Evolutionary conservation across 2,888 invertebrate genomes (phyloP).

Genomic region (Nephrotoma appendiculata): DNA sequence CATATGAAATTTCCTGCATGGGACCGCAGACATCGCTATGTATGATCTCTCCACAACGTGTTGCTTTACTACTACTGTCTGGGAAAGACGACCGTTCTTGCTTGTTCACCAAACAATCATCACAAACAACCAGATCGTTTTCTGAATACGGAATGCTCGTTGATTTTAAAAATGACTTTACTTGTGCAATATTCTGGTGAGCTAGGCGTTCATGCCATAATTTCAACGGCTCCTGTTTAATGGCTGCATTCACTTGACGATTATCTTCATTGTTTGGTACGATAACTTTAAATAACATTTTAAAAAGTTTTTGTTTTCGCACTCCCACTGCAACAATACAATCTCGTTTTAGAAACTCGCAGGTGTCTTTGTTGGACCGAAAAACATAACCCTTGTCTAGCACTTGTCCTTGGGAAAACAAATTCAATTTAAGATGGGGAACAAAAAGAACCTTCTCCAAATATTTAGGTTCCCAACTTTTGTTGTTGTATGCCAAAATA

Average conservation of each 20-base stretch:
- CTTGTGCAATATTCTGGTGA: slow-evolving; percentile 10
- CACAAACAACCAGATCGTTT: slow-evolving; percentile 8
- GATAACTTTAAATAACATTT: slow-evolving; percentile 6
- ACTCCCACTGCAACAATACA: slow-evolving; percentile 9
- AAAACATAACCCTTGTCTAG: slow-evolving; percentile 8
- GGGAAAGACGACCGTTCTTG: slow-evolving; percentile 10
- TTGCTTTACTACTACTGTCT: slow-evolving; percentile 6
- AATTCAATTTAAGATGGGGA: slow-evolving; percentile 10
- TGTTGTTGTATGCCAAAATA: slow-evolving; percentile 10
- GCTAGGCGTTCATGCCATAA: slow-evolving; percentile 10
- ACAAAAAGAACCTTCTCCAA: slow-evolving; percentile 14
- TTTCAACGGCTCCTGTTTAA: background rate
- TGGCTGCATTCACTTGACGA: background rate
- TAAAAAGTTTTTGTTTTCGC: slow-evolving; percentile 10
- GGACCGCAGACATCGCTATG: slow-evolving; percentile 15
- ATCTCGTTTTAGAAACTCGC: slow-evolving; percentile 10
- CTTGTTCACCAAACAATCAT: slow-evolving; percentile 10
- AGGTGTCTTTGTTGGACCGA: background rate
- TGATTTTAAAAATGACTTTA: slow-evolving; percentile 7
- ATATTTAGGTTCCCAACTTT: slow-evolving; percentile 6
- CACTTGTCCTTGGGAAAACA: slow-evolving; percentile 7
- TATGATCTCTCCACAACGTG: slow-evolving; percentile 10
- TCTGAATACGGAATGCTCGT: slow-evolving; percentile 6
- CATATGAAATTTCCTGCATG: slow-evolving; percentile 12
- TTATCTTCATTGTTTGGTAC: background rate